phyloP scores from a whole-genome alignment of 2,113 vertebrate species.

The Charina bottae region DNA sequence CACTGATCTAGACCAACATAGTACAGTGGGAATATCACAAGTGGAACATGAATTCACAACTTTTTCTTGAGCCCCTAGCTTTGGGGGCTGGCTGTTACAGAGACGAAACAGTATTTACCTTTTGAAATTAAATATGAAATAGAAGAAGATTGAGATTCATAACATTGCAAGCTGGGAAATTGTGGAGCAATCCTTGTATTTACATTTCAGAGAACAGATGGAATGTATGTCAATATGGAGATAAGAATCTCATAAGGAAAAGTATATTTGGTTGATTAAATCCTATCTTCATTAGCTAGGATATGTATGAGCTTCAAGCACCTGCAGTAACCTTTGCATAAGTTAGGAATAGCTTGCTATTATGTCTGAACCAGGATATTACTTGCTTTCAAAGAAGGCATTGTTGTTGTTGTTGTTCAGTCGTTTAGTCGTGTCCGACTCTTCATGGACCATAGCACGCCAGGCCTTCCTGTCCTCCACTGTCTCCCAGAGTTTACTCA shows the following conservation, averaged over 20 bases:
- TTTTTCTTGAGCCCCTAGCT: background rate
- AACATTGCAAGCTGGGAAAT: background rate
- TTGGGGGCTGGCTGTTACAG: background rate
- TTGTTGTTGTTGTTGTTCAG: no score
- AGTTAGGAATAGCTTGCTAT: background rate
- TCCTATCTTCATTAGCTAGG: background rate
- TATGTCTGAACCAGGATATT: background rate
- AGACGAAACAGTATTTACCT: background rate
- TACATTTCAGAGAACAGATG: background rate
- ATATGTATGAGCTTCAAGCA: background rate
- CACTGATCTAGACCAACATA: background rate
- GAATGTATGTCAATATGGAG: background rate
- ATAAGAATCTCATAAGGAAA: background rate
- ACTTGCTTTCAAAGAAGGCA: background rate
- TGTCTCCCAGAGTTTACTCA: no score
- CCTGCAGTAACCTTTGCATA: background rate
- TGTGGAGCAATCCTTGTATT: background rate
- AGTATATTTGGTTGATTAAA: background rate
- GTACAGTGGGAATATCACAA: background rate
- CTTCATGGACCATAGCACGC: no score
- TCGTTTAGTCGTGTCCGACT: no score
- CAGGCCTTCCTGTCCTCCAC: no score
- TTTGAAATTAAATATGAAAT: background rate
- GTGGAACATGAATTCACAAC: constrained; percentile 3
- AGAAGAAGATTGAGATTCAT: background rate